Base-by-base conservation (phyloP, 2,888 invertebrate species). In the Adineta ricciae region DNA sequence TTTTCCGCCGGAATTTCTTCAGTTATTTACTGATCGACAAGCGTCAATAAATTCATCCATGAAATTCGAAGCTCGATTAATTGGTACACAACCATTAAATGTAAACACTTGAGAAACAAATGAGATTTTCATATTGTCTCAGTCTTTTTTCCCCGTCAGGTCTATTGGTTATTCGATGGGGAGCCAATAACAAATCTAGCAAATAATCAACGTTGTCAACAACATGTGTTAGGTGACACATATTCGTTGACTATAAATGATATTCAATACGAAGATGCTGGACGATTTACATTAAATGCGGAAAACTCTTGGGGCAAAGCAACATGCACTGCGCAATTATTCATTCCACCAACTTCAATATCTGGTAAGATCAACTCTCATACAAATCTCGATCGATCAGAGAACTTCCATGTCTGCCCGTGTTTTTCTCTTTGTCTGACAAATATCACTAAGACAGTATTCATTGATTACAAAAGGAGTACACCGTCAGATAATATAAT, bases 251-350 rank as follows among this genome's bases (percentile, higher is more conserved):
- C 89, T 84, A 91, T 92, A 86, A 89, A 89, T 9, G 89, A 90
- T 86, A 89, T 90, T 54, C 89, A 89, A 87, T 89, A 89, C n/a
- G 89, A 89, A 86, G 90, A 90, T 86, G 89, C 90, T 49, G 91
- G 90, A 84, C 94, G 96, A 90, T 98, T 97, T 90, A 96, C 97
- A 16, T 92, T 97, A 88, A 92, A 96, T 86, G 96, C 96, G 72
- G 97, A 98, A 92, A 98, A 97, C 91, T 94, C 95, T 64, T 88
- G 94, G 82, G 91, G 90, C 52, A 93, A 93, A 90, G 93, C 94
- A 0, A 93, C 93, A 73, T 94, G 94, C 88, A 92, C 93, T 2
- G 94, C 94, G 19, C 91, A 92, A 87, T 78, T 78, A 78, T 78
- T 78, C 41, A 36, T 78, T 78, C 78, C 64, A 32, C 64, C 64